Evolutionary conservation across 2,797 vertebrate genomes (phyloP).

Genomic region (Esox masquinongy): DNA sequence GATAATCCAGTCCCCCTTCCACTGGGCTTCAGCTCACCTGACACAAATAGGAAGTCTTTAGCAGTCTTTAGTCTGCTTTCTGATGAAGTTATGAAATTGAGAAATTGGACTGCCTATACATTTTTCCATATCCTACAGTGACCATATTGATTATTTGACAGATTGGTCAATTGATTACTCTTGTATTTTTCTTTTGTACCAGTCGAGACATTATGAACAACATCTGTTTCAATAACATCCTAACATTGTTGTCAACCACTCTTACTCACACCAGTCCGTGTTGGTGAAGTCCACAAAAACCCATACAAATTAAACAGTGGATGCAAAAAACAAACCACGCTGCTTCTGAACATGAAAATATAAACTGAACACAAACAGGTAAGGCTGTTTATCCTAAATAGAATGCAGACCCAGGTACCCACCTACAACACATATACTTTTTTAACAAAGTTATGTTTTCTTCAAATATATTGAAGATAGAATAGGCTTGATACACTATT

Average conservation of each 20-base stretch:
- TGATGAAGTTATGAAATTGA: too few species aligned
- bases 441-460: neutral
- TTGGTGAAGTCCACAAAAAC: neutral
- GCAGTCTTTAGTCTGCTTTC: neutral
- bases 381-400: neutral
- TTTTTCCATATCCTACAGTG: neutral
- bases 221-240: neutral
- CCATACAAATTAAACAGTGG: too few species aligned
- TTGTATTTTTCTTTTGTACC: neutral
- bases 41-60: slow-evolving; percentile 15
- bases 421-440: neutral
- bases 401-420: neutral
- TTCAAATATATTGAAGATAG: neutral
- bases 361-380: neutral
- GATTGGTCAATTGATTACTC: neutral
- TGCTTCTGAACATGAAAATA: neutral
- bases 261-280: neutral
- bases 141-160: neutral
- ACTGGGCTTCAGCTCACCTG: slow-evolving; percentile 4
- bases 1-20: slow-evolving; percentile 28
- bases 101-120: slow-evolving; percentile 6
- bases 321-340: neutral
- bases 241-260: neutral
- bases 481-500: neutral
- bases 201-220: neutral